Conservation (phyloP, 2,797 vertebrate genomes). For the Oceanodroma leucorhoa region DNA sequence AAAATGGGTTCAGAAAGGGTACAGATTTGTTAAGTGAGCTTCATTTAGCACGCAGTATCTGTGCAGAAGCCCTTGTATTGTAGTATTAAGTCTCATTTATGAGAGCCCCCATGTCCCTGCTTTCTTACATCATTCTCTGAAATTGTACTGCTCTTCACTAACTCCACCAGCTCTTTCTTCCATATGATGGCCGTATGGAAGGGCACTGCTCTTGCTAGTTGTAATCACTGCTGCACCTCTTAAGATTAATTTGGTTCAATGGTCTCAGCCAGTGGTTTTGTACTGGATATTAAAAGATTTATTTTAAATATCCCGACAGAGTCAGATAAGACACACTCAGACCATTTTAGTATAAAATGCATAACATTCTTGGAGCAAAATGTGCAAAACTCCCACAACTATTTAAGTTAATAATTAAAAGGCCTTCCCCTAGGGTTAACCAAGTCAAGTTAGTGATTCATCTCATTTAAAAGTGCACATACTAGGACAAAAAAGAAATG, state of each 20-base stretch:
- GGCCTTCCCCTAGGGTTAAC: slow-evolving; percentile 56
- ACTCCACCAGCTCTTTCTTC: background rate
- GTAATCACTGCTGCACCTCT: background rate
- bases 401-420: slow-evolving; percentile 68
- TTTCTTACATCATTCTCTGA: background rate
- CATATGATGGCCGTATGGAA: accelerated
- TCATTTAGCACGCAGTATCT: background rate
- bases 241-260: background rate
- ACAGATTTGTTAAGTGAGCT: background rate
- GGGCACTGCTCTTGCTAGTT: background rate
- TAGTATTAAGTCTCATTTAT: background rate
- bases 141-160: background rate
- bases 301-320: background rate
- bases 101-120: background rate
- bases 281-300: background rate
- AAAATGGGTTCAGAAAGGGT: background rate
- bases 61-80: background rate
- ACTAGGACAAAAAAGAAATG: background rate
- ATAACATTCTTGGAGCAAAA: slow-evolving; percentile 16
- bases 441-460: slow-evolving; percentile 54
- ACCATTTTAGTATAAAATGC: background rate
- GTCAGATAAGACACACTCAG: slow-evolving; percentile 15
- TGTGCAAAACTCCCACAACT: background rate
- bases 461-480: background rate
- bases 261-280: background rate